phyloP scores from a whole-genome alignment of 30 jellyfish, hydroid and myxozoan species.

The Aurelia aurita region DNA sequence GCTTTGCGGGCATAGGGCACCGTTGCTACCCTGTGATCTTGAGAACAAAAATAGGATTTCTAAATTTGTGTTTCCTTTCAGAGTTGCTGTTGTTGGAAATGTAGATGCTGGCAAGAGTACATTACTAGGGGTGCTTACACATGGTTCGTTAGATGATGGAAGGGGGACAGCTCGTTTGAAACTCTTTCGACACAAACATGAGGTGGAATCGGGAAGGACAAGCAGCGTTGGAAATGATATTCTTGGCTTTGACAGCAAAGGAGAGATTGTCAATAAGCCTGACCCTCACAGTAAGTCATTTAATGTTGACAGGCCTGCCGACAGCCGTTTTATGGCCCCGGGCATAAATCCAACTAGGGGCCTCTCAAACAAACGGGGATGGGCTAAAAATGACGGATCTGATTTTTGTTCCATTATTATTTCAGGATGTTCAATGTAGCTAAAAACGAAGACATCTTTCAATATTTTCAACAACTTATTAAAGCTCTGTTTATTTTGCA shows the following conservation, averaged over 20 bases:
- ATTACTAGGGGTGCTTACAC: constrained; percentile 91
- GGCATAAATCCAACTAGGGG: too few species aligned
- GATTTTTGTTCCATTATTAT: not conserved
- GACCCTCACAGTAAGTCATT: constrained; percentile 86
- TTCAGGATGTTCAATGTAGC: too few species aligned
- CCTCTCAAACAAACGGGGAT: too few species aligned
- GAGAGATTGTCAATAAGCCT: constrained; percentile 90
- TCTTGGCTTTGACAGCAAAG: constrained; percentile 93
- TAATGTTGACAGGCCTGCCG: too few species aligned
- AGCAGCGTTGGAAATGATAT: constrained; percentile 98
- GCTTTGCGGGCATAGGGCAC: too few species aligned
- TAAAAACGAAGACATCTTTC: too few species aligned
- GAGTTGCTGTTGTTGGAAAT: constrained; percentile 99
- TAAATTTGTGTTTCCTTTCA: not conserved
- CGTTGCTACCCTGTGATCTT: too few species aligned
- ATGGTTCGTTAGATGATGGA: constrained; percentile 95
- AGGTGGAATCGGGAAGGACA: constrained; percentile 97
- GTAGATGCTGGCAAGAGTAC: constrained; percentile 99
- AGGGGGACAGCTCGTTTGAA: constrained; percentile 95
- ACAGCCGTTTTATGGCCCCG: too few species aligned
- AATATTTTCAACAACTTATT: too few species aligned
- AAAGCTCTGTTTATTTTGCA: too few species aligned
- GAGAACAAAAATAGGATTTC: too few species aligned
- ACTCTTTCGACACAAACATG: constrained; percentile 92
- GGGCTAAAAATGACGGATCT: not conserved